A percentile compares a stretch with the other conserved stretches of the same genome.
These are phyloP conservation scores for Sakesphorus luctuosus DNA, from an alignment of 2,113 vertebrate species.

Conservation along the genomic window DNA sequence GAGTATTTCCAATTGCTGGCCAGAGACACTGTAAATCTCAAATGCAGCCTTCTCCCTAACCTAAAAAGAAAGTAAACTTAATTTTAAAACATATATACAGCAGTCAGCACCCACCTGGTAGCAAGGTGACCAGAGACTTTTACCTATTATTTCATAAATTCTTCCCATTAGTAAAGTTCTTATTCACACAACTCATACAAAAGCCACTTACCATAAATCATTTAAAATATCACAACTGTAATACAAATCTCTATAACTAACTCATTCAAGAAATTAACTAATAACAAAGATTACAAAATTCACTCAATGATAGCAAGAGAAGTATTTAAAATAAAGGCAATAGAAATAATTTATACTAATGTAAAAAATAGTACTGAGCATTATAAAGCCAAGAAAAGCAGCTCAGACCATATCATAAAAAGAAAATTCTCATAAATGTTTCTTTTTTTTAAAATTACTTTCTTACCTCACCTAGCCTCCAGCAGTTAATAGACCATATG, in stretches of 20 bases:
- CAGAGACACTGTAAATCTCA: background rate
- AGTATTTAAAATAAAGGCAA: background rate
- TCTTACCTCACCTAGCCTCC: constrained; percentile 16
- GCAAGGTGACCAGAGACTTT: background rate
- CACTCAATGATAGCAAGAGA: background rate
- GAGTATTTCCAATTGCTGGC: background rate
- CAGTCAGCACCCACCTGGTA: background rate
- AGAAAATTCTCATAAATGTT: constrained; percentile 44
- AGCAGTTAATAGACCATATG: background rate
- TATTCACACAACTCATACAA: background rate
- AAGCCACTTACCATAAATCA: background rate
- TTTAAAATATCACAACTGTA: background rate
- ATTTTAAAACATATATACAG: background rate
- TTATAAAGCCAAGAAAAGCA: background rate
- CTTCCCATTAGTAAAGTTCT: background rate
- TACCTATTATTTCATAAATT: background rate
- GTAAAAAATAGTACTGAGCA: background rate
- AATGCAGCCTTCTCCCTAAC: background rate
- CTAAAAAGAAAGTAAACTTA: background rate
- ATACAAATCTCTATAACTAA: background rate
- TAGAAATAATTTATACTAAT: background rate
- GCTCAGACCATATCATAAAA: background rate
- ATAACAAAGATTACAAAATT: background rate
- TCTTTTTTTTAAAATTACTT: background rate
- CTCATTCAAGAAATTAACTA: background rate